Conservation (phyloP, 2,113 vertebrate species). For the Bubo blakistoni region DNA sequence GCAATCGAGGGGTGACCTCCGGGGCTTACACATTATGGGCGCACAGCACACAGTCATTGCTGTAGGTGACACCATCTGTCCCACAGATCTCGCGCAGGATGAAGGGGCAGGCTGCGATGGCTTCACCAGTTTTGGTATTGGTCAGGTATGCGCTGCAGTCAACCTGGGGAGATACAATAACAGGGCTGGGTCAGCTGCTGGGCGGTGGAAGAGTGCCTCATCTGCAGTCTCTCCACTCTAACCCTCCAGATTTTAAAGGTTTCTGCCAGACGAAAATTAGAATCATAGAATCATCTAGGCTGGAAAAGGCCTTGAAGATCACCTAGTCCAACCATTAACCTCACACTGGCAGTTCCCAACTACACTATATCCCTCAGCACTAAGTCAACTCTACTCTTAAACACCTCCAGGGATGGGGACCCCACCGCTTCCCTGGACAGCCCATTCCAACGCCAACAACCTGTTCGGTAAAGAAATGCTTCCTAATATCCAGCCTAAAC, state of each 20-base stretch:
- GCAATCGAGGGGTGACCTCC: neutral
- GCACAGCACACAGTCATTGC: conserved; percentile 33
- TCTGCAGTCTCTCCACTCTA: neutral
- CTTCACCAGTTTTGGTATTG: fast-evolving
- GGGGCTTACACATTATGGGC: conserved; percentile 47
- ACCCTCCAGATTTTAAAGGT: neutral
- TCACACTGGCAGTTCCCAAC: no score
- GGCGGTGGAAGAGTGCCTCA: neutral
- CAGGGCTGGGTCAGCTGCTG: neutral
- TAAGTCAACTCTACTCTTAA: no score
- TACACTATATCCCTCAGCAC: no score
- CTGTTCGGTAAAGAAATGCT: no score
- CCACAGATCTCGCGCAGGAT: conserved; percentile 31
- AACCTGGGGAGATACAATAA: neutral
- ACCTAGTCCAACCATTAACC: no score
- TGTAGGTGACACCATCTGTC: neutral
- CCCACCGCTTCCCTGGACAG: no score
- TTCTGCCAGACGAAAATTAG: neutral
- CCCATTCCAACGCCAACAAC: no score
- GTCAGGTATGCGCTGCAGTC: neutral
- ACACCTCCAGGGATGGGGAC: no score
- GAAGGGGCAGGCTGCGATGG: neutral
- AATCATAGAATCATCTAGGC: no score
- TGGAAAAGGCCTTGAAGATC: no score
- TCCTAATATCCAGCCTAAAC: no score